phyloP scores from a whole-genome alignment of 1,140 invertebrate genomes.

The Belonocnema kinseyi region DNA sequence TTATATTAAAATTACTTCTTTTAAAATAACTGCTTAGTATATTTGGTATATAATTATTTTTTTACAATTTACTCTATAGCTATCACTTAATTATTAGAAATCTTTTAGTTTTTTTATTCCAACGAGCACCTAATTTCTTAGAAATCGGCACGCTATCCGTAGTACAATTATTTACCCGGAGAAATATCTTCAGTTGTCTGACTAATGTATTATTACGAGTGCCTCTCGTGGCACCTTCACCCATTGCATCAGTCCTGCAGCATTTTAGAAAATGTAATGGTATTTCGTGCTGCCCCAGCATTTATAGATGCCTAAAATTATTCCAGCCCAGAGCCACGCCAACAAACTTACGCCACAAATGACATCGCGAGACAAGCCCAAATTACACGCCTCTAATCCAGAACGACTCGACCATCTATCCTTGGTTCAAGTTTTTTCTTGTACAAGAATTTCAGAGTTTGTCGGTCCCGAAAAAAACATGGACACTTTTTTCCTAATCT shows the following conservation, averaged over 20 bases:
- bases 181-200: not conserved
- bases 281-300: not conserved
- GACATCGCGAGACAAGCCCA: not conserved
- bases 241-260: constrained; percentile 10
- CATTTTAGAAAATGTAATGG: constrained; percentile 15
- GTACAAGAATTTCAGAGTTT: too few species aligned
- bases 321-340: not conserved
- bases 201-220: constrained; percentile 20
- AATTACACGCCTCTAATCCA: constrained; percentile 24
- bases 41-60: too few species aligned
- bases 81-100: not conserved
- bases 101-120: not conserved
- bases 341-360: constrained; percentile 1
- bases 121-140: not conserved
- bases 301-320: constrained; percentile 20
- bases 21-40: too few species aligned
- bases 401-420: not conserved
- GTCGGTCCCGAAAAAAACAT: too few species aligned
- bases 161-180: constrained; percentile 10
- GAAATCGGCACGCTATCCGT: constrained; percentile 1
- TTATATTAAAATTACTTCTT: too few species aligned
- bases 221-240: not conserved
- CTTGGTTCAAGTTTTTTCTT: not conserved
- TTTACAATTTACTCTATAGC: not conserved
- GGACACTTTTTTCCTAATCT: too few species aligned